phyloP scores from a whole-genome alignment of 2,113 vertebrate species.

The Boleophthalmus pectinirostris region DNA sequence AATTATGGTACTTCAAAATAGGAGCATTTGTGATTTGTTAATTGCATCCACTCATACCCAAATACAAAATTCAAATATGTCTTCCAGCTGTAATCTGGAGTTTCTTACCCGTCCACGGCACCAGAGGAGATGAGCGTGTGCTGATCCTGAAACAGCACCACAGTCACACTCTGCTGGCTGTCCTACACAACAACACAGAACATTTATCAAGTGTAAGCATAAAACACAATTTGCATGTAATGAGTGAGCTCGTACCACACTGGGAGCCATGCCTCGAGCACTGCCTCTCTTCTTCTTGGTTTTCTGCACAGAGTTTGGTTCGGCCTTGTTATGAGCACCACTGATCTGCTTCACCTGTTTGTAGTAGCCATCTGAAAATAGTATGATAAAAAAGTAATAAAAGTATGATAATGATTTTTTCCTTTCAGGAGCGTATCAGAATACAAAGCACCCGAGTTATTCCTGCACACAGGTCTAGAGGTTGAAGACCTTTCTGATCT shows the following conservation, averaged over 20 bases:
- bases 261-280: constrained; percentile 86
- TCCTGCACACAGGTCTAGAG: neutral
- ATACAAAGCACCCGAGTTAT: neutral
- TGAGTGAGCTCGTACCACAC: constrained; percentile 82
- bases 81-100: neutral
- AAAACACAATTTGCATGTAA: neutral
- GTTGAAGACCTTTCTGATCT: neutral
- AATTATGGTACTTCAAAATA: too few species aligned
- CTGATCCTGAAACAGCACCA: constrained; percentile 91
- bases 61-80: too few species aligned
- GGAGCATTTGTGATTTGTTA: too few species aligned
- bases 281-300: constrained; percentile 82
- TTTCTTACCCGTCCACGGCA: constrained; percentile 93
- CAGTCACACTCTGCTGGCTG: constrained; percentile 95
- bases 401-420: too few species aligned
- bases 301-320: constrained; percentile 82
- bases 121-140: constrained; percentile 92
- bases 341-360: constrained; percentile 94
- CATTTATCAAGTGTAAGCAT: neutral
- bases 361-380: constrained; percentile 89
- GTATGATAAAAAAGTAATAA: too few species aligned
- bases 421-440: neutral
- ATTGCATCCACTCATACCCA: too few species aligned
- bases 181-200: constrained; percentile 74
- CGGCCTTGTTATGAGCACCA: constrained; percentile 90